Evolutionary conservation across 2,888 invertebrate species (phyloP).

Genomic region (Cantharis rustica): DNA sequence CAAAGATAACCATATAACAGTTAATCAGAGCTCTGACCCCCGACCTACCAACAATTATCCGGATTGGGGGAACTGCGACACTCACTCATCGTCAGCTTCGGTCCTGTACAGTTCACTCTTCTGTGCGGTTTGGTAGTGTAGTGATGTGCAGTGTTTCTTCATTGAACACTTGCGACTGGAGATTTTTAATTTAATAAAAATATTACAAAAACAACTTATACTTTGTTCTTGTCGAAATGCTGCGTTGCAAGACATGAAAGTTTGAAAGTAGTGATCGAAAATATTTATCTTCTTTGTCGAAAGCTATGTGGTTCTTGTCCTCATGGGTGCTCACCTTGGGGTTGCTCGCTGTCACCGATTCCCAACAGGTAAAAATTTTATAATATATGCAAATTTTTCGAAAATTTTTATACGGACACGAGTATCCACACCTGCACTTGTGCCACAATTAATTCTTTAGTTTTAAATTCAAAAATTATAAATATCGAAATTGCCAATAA

Average conservation of each 20-base stretch:
- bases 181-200: background rate
- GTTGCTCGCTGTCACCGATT: constrained; percentile 16
- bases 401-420: background rate
- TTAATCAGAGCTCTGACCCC: constrained; percentile 39
- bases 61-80: constrained; percentile 37
- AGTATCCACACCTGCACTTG: background rate
- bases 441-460: background rate
- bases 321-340: constrained; percentile 23
- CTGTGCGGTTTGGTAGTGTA: constrained; percentile 27
- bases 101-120: constrained; percentile 28
- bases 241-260: constrained; percentile 11
- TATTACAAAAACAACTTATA: background rate
- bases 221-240: constrained; percentile 2
- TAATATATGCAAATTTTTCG: background rate
- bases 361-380: constrained; percentile 23
- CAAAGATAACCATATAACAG: constrained; percentile 30
- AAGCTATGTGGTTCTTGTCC: constrained; percentile 22
- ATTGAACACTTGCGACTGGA: background rate
- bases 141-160: constrained; percentile 15
- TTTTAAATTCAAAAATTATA: background rate
- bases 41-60: constrained; percentile 39
- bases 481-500: background rate
- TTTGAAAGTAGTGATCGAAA: constrained; percentile 10
- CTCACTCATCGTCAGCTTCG: constrained; percentile 23
- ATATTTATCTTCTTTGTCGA: constrained; percentile 10